Base-by-base conservation (phyloP, 2,888 invertebrate species). In the Thymelicus acteon region DNA sequence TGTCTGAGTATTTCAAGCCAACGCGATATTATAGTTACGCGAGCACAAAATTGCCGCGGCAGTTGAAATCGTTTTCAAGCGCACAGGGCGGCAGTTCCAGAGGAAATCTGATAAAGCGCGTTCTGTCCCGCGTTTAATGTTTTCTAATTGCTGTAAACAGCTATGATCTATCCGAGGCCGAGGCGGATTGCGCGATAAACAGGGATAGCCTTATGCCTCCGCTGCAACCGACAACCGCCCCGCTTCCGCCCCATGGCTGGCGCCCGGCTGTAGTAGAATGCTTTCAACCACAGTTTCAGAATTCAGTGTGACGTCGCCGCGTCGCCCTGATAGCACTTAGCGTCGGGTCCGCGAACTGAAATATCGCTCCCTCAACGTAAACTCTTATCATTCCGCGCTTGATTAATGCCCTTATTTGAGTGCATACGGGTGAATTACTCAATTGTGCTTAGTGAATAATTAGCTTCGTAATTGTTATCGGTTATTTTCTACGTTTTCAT, bases 291-390 rank as follows among this genome's bases (percentile, higher is more conserved):
- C 58, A 15, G 57, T 69, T 63, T 62, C 69, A 57, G 62, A n/a
- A 67, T 47, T 62, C 69, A 69, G 69, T 69, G 63, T 63, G 69
- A 69, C 69, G 69, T 63, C 24, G 57, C 39, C 69, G 39, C 69
- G 62, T 63, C 58, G 63, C 58, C 57, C 61, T 58, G 48, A 69
- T 57, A 69, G 58, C 47, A 63, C 63, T 47, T 58, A 49, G 15
- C 48, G 15, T 63, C 6, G 39, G 68, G 47, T 63, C 57, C 62
- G 68, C 60, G 52, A 40, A 12, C 44, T 24, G 61, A 61, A 44
- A 61, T 61, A 12, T 39, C 37, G 8, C 37, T 48, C 31, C 37
- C 13, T 24, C 5, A 2, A 62, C 60, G 60, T 60, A 37, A 19
- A 52, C 15, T 13, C 49, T 19, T 52, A 52, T 54, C 24, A 4